These are phyloP conservation scores for Atethmia centrago DNA, from an alignment of 2,888 invertebrate genomes.

Conservation along the genomic window DNA sequence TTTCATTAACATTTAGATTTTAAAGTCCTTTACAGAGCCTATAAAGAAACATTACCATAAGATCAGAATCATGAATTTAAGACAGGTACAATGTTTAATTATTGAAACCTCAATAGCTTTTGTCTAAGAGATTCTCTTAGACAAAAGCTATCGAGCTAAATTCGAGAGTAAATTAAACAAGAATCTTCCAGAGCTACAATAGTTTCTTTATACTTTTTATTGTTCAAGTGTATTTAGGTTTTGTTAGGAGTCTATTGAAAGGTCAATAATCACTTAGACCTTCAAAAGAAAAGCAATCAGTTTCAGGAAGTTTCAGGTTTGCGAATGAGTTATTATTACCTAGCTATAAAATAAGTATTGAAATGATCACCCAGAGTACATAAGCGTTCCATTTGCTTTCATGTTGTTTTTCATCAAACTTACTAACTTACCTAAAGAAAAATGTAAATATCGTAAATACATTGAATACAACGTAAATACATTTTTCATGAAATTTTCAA, in stretches of 20 bases:
- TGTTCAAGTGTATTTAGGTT: background rate
- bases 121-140: constrained; percentile 4
- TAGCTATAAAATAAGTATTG: no score
- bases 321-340: background rate
- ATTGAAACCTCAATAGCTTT: constrained; percentile 26
- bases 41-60: constrained; percentile 58
- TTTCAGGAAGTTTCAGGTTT: background rate
- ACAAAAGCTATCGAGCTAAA: no score
- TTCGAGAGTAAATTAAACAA: background rate
- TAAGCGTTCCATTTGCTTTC: background rate
- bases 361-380: background rate
- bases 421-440: no score
- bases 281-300: background rate
- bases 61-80: constrained; percentile 35
- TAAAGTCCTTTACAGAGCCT: constrained; percentile 39
- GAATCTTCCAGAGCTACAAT: background rate
- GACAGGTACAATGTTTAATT: constrained; percentile 38
- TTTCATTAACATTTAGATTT: constrained; percentile 64
- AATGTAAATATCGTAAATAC: no score
- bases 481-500: no score
- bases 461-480: no score
- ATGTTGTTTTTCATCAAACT: background rate
- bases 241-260: background rate
- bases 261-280: background rate
- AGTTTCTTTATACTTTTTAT: background rate